These are phyloP conservation scores for Micromys minutus DNA, from an alignment of 2,113 vertebrate species.

Conservation along the genomic window DNA sequence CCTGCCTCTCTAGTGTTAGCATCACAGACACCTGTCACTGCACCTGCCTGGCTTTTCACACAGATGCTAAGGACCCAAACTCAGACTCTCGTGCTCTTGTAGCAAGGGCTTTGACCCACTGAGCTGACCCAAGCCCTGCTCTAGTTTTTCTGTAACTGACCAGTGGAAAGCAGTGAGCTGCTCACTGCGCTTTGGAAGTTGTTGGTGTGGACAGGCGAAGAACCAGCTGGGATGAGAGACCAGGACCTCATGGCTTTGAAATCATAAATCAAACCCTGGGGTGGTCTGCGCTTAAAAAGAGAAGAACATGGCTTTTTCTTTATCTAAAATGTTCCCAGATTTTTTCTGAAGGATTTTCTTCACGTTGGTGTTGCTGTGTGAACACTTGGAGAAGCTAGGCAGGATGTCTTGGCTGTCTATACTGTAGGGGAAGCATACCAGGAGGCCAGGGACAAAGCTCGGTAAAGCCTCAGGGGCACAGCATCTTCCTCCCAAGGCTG, in stretches of 20 bases:
- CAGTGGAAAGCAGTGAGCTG: rapidly evolving
- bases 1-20: too few species aligned
- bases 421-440: background rate
- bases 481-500: background rate
- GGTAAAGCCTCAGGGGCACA: background rate
- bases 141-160: background rate
- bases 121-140: background rate
- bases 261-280: background rate
- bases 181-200: background rate
- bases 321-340: background rate
- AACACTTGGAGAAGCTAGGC: too few species aligned
- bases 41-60: background rate
- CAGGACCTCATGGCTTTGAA: background rate
- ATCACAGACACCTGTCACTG: background rate
- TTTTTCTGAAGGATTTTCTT: background rate
- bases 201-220: background rate
- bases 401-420: rapidly evolving
- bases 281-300: background rate
- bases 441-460: too few species aligned
- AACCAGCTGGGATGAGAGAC: background rate
- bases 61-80: background rate
- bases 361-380: background rate
- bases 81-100: background rate
- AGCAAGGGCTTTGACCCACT: background rate
- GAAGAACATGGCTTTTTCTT: background rate